A percentile compares a stretch with the other conserved stretches of the same genome.
Evolutionary conservation across 2,113 vertebrate genomes (phyloP).

Genomic region (Toxotes jaculatrix): DNA sequence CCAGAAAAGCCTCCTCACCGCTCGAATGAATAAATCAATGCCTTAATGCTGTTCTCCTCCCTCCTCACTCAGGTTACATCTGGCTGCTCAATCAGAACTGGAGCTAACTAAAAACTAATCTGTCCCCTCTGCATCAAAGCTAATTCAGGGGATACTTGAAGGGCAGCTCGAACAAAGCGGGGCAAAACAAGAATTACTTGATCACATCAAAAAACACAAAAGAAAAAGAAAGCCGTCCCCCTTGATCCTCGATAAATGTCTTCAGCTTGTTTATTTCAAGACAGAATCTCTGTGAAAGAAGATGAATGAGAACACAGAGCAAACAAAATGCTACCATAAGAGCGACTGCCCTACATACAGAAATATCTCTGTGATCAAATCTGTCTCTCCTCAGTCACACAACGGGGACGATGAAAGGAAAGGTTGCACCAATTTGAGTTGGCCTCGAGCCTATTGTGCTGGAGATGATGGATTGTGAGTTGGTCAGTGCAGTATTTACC

Average conservation of each 20-base stretch:
- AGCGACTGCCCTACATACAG: slow-evolving; percentile 23
- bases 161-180: background rate
- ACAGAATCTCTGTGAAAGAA: background rate
- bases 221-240: background rate
- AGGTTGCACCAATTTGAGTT: background rate
- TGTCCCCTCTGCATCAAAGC: background rate
- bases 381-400: background rate
- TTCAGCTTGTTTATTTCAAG: slow-evolving; percentile 5
- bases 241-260: background rate
- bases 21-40: slow-evolving; percentile 37
- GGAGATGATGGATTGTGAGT: background rate
- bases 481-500: too few relatives aligned
- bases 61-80: slow-evolving; percentile 25
- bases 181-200: background rate
- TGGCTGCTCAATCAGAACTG: slow-evolving; percentile 36
- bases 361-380: slow-evolving; percentile 24
- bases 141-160: slow-evolving; percentile 9
- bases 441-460: background rate
- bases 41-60: slow-evolving; percentile 18
- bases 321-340: slow-evolving; percentile 20
- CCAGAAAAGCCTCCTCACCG: slow-evolving; percentile 4
- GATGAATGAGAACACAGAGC: slow-evolving; percentile 1
- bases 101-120: slow-evolving; percentile 21
- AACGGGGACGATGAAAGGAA: background rate
- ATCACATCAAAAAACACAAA: slow-evolving; percentile 4